A percentile compares a stretch with the other conserved stretches of the same genome.
These are phyloP conservation scores for Stenchaetothrips biformis DNA, from an alignment of 2,888 invertebrate species.

Conservation along the genomic window DNA sequence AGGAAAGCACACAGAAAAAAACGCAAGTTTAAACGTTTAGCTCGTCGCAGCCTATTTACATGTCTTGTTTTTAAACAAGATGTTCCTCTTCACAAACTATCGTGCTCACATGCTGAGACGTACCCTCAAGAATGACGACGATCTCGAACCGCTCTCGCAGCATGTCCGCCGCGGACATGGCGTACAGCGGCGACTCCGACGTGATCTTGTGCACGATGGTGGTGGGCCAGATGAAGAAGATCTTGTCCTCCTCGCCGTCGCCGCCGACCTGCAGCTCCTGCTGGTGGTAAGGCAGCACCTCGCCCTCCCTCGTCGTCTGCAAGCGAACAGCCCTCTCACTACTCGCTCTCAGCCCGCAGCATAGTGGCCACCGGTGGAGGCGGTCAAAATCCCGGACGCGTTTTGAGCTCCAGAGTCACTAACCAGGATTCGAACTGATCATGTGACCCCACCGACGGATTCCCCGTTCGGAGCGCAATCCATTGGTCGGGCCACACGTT, in stretches of 20 bases:
- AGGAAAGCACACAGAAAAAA: not conserved
- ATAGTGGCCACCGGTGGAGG: no score
- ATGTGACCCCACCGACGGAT: no score
- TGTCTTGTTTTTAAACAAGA: not conserved
- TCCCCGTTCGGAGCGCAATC: no score
- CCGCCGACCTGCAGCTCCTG: constrained; percentile 88
- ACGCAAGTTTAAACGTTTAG: not conserved
- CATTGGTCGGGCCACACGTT: no score
- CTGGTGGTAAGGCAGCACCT: constrained; percentile 89
- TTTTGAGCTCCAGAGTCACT: no score
- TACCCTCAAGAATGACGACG: constrained; percentile 83
- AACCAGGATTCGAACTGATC: no score
- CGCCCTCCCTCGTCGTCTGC: constrained; percentile 80
- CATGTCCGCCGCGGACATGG: constrained; percentile 87
- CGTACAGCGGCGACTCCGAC: constrained; percentile 83
- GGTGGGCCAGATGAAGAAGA: constrained; percentile 98
- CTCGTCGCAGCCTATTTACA: not conserved
- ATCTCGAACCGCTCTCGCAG: constrained; percentile 90
- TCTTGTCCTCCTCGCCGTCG: constrained; percentile 85
- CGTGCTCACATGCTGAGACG: not conserved
- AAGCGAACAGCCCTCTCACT: constrained; percentile 29
- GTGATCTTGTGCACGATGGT: constrained; percentile 95
- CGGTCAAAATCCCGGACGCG: no score
- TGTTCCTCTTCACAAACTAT: not conserved
- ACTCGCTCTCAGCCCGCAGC: no score